Evolutionary conservation across 2,113 vertebrate genomes (phyloP).

Genomic region (Patagioenas fasciata): DNA sequence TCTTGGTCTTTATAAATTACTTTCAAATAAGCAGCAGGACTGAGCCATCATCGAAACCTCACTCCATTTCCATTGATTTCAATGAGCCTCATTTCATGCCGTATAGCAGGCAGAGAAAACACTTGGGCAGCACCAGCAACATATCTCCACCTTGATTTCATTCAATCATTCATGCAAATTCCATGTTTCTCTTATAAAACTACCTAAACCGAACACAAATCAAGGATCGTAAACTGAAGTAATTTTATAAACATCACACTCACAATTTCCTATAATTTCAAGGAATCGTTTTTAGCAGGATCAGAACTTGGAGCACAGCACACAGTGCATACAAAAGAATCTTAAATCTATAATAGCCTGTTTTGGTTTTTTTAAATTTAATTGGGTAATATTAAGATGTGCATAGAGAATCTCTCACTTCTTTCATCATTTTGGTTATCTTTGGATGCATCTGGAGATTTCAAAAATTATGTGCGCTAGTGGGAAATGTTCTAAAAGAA

Average conservation of each 20-base stretch:
- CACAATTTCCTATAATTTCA: neutral
- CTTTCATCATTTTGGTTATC: neutral
- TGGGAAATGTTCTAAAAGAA: neutral
- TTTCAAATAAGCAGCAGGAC: neutral
- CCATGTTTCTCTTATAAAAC: neutral
- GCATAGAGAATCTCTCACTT: neutral
- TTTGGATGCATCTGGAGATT: neutral
- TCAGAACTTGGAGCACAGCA: neutral
- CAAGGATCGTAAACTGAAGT: neutral
- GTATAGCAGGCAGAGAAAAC: neutral
- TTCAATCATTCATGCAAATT: neutral
- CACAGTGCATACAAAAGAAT: neutral
- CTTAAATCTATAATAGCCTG: neutral
- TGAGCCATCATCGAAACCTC: neutral
- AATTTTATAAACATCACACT: neutral
- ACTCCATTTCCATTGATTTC: neutral
- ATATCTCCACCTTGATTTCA: neutral
- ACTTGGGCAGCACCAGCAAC: neutral
- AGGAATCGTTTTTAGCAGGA: neutral
- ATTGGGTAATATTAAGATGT: neutral
- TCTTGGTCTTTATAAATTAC: neutral
- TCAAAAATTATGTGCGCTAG: neutral
- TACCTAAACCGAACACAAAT: neutral
- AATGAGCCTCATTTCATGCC: neutral
- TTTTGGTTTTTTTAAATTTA: neutral